Evolutionary conservation across 2,888 invertebrate genomes (phyloP), one percentile per base, ranked within the genome.

Genomic region (Choreutis nemorana): DNA sequence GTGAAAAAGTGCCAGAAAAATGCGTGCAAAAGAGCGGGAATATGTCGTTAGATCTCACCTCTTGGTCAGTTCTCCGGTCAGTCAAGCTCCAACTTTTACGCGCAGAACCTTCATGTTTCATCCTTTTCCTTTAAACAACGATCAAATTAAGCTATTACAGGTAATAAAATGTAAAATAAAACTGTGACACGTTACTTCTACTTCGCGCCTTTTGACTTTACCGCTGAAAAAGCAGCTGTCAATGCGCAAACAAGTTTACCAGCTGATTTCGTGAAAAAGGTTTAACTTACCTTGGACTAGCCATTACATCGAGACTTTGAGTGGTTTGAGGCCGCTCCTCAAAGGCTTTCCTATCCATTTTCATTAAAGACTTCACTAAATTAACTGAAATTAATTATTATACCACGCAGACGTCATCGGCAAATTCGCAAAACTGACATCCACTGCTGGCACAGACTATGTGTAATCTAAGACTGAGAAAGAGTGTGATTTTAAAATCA

Each of bases 211-310:
- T 73, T 75, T 55, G 45, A 70, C 65, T 75, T 73, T 77, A 59
- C 62, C 75, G 77, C 73, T 51, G 26, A 37, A 43, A 48, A 62
- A 77, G 75, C 75, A 77, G 75, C 77, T 78, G 77, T 75, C 77
- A 37, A n/a, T n/a, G n/a, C 14, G 66, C 30, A 28, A 35, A 50
- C 40, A 39, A 46, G 50, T 35, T 33, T 14, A 32, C 20, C 27
- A 23, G 29, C 14, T 11, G 25, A 39, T 39, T 51, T 49, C 40
- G 31, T 31, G 25, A 34, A 13, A 42, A 40, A 39, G 33, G 25
- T 9, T 23, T 8, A 13, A 45, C 51, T 63, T 58, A 75, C 73
- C 71, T 55, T 25, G 71, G 62, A 42, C 60, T 70, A 36, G 63
- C 67, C 12, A 40, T 35, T 31, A 60, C 61, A 28, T 65, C 67